Conservation (phyloP, 2,888 invertebrate genomes). For the Trissolcus brochymenae region DNA sequence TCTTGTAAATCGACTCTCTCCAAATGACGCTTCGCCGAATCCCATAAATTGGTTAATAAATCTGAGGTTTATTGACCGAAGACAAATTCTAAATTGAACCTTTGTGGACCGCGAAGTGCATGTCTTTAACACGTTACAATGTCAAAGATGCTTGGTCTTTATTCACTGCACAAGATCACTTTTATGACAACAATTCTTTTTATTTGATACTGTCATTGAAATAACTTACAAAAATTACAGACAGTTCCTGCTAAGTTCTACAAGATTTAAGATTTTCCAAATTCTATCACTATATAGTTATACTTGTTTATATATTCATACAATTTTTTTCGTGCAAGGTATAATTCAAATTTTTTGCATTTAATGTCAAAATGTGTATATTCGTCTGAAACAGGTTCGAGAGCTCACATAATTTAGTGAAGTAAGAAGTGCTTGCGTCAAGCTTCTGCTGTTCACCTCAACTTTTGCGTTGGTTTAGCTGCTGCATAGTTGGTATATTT, state of each 20-base stretch:
- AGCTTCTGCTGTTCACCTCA: constrained; percentile 46
- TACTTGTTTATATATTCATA: too few relatives aligned
- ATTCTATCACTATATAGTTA: too few relatives aligned
- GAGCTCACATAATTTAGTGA: constrained; percentile 39
- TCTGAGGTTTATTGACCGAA: constrained; percentile 58
- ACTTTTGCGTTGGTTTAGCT: constrained; percentile 49
- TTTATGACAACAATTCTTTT: constrained; percentile 3
- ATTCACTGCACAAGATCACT: constrained; percentile 3
- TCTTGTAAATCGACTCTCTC: constrained; percentile 51
- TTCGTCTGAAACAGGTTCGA: constrained; percentile 23
- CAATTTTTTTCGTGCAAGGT: too few relatives aligned
- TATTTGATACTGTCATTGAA: too few relatives aligned
- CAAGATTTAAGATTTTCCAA: too few relatives aligned
- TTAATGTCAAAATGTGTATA: constrained; percentile 37
- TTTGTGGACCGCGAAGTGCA: constrained; percentile 33
- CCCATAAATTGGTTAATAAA: constrained; percentile 58
- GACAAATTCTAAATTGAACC: constrained; percentile 51
- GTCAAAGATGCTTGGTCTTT: constrained; percentile 28
- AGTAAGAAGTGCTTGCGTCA: constrained; percentile 51
- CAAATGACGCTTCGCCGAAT: constrained; percentile 54
- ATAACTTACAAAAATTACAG: too few relatives aligned
- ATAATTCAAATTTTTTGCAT: constrained; percentile 35
- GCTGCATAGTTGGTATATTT: constrained; percentile 40
- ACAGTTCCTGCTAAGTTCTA: too few relatives aligned
- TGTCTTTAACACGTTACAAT: constrained; percentile 28